Base-by-base conservation (phyloP, 92 coral and sea anemone genomes). In the Chrysogorgia sp. region DNA sequence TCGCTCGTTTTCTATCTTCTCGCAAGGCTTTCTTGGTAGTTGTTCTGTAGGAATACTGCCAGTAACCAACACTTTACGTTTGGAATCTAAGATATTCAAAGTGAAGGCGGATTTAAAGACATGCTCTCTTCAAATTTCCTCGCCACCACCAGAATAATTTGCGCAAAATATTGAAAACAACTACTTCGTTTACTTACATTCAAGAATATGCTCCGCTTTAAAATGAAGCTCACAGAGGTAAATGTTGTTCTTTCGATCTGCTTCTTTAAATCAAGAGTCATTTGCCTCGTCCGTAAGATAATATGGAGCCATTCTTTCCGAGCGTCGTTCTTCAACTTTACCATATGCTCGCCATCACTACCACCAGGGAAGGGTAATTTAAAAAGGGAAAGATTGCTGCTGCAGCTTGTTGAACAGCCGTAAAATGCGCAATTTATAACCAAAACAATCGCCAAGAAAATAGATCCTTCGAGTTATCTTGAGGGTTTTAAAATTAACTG, bases 201-300 rank as follows among this genome's bases (percentile, higher is more conserved):
- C 5, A 56, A 9, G 28, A 22, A 56, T 56, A 28, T 22, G 28
- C 33, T 60, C 33, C 21, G 66, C 35, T 60, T 60, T 60, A 35
- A 60, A 60, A 60, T 60, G 66, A 31, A 60, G 66, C 66, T 60
- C 34, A 28, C 66, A 60, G 30, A 60, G 34, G 66, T 26, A 60
- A 26, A 60, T 28, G 14, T 60, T 6, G 28, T 60, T 60, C 12
- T 20, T 35, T 60, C 35, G 22, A 60, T 60, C 28, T 34, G 15
- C 6, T 60, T 60, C 13, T 28, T 60, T 17, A 60, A 60, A 31
- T 28, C 34, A 22, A 20, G 66, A 21, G 66, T 60, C 21, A 8
- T 60, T 28, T 60, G 35, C 34, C 20, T 12, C 28, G 66, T 60
- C 40, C 66, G 30, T 30, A 60, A 7, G 19, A 1, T 60, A 26